Evolutionary conservation across 2,797 vertebrate genomes (phyloP).

Genomic region (Protonibea diacanthus): DNA sequence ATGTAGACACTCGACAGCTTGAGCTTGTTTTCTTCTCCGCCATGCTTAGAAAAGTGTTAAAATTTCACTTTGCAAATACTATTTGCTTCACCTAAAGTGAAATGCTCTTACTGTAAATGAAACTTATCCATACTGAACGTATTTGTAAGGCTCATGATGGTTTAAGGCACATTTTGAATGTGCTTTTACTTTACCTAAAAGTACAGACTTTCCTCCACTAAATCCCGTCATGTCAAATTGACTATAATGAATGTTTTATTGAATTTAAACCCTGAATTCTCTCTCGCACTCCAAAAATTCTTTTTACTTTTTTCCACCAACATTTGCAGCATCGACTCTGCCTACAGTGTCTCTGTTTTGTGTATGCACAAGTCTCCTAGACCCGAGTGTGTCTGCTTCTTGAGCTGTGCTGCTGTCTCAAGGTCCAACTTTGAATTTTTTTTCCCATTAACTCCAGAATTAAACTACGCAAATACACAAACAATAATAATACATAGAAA

Average conservation of each 20-base stretch:
- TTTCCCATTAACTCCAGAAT: background rate
- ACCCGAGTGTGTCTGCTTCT: background rate
- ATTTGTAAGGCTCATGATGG: background rate
- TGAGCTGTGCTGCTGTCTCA: conserved; percentile 6
- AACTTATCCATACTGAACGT: background rate
- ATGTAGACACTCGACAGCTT: background rate
- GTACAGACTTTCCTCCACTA: background rate
- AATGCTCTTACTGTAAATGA: background rate
- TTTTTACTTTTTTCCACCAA: background rate
- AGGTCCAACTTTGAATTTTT: background rate
- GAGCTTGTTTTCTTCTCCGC: background rate
- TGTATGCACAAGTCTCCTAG: background rate
- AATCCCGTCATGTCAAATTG: background rate
- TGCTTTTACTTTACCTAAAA: background rate
- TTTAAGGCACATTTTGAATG: background rate
- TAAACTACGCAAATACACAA: background rate
- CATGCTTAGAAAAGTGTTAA: background rate
- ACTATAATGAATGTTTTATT: background rate
- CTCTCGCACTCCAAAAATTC: background rate
- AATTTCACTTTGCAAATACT: background rate
- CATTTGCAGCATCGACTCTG: background rate
- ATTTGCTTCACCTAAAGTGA: background rate
- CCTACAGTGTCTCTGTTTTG: background rate
- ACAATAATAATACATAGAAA: background rate
- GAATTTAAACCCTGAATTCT: background rate